Base-by-base conservation (phyloP, 2,888 invertebrate genomes). In the Galerucella calmariensis region DNA sequence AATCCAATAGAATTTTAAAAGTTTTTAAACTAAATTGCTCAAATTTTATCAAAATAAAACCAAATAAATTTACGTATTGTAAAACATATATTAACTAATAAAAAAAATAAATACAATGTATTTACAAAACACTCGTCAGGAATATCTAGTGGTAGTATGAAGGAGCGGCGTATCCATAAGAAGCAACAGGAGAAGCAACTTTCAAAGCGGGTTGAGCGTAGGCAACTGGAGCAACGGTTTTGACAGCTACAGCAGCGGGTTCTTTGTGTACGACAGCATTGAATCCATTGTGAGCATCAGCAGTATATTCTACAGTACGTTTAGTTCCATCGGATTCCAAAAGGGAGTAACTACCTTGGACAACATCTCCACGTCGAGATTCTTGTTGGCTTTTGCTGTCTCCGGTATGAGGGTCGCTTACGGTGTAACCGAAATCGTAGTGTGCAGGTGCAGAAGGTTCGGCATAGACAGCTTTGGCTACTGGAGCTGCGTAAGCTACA, bases 301-400 rank as follows among this genome's bases (percentile, higher is more conserved):
- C 88, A 71, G 87, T 87, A 83, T 90, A 90, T 20, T 89, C 88
- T 20, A 90, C 90, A 58, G 87, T 86, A 75, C 90, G 88, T 72
- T 86, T 87, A 79, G 87, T 87, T 35, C 90, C 90, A 83, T 90
- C 90, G 48, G 90, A 82, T 77, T 90, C 90, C 76, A 90, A 85
- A 2, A 90, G 82, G 72, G 89, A 90, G 84, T 89, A 89, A 86
- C 89, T 89, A 1, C 90, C 89, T 70, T 87, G 86, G 62, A 88
- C 82, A 79, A 88, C 88, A 81, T 88, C 88, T 5, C 89, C 89
- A 58, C 88, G 87, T 75, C 92, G 90, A 78, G 90, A 90, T 87
- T 92, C 92, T 79, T 91, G 91, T 86, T 92, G 92, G 20, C 86
- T 87, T 85, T 90, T 90, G 85, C 88, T 88, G 87, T 90, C 90